Evolutionary conservation across 1,140 invertebrate species (phyloP), one percentile per base, ranked within the genome.

Genomic region (Dinothrombium tinctorium): DNA sequence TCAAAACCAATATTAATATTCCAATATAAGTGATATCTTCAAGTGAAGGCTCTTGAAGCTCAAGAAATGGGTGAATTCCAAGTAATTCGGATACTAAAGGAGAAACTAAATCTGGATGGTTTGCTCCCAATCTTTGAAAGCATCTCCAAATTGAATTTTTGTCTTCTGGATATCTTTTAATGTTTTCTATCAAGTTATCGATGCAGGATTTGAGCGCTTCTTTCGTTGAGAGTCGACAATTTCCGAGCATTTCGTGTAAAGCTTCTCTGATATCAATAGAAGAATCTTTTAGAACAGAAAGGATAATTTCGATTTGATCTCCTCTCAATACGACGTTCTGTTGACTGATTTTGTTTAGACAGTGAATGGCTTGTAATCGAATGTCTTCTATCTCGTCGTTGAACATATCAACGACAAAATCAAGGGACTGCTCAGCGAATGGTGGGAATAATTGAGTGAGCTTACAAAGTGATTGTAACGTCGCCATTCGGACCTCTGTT

Each of bases 351-450:
- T 74, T 72, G 15, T 75, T 74, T 38, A 95, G 64, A 54, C 81
- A 84, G 57, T 92, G 79, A 48, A 94, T 92, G 15, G 87, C 84
- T 56, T 79, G 77, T 24, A 92, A 63, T 23, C 87, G 66, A 17
- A 98, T 89, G 54, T 86, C 81, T 61, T 96, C 89, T 47, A 98
- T 98, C 65, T 98, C 92, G 62, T 99, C 92, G 57, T 98, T 98
- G 55, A 98, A 98, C 92, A 99, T 98, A 56, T 99, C 92, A 0
- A 98, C 90, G 28, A 98, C 66, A 54, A 95, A 95, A 57, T 98
- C 92, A 3, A 92, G 59, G 1, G 79, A 76, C 26, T 79, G 69
- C 23, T 70, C 69, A 0, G 89, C 84, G 62, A 96, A 95, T 23
- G 69, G 64, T 0, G 73, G 67, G 50, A 84, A 81, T 44, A 76